These are phyloP conservation scores for Ibidorhyncha struthersii DNA, from an alignment of 2,113 vertebrate species.

Conservation along the genomic window DNA sequence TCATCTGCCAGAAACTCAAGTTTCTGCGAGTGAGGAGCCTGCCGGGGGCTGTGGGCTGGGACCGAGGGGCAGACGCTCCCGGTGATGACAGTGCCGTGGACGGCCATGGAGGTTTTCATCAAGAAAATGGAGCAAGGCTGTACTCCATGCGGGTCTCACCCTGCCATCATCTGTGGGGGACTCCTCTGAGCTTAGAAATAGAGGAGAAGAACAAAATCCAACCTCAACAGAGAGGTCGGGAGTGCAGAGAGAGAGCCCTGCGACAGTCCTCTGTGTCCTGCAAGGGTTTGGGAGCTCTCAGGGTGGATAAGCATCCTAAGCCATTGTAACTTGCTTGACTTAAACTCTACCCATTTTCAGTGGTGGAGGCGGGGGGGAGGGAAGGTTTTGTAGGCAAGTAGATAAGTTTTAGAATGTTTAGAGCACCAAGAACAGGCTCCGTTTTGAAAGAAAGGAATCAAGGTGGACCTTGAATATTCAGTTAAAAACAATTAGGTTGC, in stretches of 20 bases:
- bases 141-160: neutral
- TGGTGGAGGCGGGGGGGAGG: no score
- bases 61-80: neutral
- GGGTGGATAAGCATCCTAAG: neutral
- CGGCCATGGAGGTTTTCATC: neutral
- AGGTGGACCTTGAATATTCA: neutral
- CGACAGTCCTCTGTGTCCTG: neutral
- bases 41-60: neutral
- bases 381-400: neutral
- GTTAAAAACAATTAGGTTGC: neutral
- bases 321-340: neutral
- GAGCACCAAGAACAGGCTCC: neutral
- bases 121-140: neutral
- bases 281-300: neutral
- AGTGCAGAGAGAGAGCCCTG: neutral
- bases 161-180: neutral
- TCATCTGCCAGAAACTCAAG: neutral
- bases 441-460: neutral
- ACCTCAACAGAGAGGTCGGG: neutral
- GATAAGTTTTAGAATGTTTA: neutral
- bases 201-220: neutral
- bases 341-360: neutral
- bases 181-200: neutral
- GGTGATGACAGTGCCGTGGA: neutral
- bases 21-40: neutral